phyloP scores from a whole-genome alignment of 2,113 vertebrate species.

The Hepsetus odoe region DNA sequence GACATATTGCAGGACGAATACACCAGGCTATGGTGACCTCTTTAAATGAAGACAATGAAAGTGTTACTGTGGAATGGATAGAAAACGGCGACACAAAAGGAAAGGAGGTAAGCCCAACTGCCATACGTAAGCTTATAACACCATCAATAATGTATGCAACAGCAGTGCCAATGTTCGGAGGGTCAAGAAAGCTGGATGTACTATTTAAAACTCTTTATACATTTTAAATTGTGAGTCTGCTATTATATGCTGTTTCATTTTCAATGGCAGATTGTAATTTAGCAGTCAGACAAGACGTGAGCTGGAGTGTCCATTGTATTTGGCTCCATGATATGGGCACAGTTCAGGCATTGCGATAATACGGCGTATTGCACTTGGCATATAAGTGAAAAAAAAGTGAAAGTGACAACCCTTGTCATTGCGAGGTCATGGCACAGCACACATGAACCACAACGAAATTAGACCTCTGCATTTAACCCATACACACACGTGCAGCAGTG shows the following conservation, averaged over 20 bases:
- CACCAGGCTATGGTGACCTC: constrained; percentile 98
- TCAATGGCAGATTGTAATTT: not conserved
- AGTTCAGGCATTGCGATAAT: too few species aligned
- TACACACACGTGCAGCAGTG: too few species aligned
- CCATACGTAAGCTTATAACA: constrained; percentile 36
- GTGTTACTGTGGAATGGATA: constrained; percentile 97
- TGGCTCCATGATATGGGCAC: too few species aligned
- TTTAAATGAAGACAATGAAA: constrained; percentile 94
- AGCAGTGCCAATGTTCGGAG: constrained; percentile 40
- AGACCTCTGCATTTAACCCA: too few species aligned
- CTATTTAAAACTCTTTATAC: not conserved
- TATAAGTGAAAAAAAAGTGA: too few species aligned
- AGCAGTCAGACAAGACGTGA: not conserved
- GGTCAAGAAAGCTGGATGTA: not conserved
- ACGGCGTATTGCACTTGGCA: too few species aligned
- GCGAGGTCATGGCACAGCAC: too few species aligned
- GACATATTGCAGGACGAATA: constrained; percentile 83
- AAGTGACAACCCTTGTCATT: too few species aligned
- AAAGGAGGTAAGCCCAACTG: constrained; percentile 84
- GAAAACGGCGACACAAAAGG: constrained; percentile 99
- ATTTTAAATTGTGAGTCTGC: not conserved
- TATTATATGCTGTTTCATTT: not conserved
- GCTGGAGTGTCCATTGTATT: not conserved
- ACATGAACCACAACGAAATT: too few species aligned
- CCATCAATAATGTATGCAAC: constrained; percentile 62